Evolutionary conservation across 1,140 invertebrate genomes (phyloP).

Genomic region (Cydia amplana): DNA sequence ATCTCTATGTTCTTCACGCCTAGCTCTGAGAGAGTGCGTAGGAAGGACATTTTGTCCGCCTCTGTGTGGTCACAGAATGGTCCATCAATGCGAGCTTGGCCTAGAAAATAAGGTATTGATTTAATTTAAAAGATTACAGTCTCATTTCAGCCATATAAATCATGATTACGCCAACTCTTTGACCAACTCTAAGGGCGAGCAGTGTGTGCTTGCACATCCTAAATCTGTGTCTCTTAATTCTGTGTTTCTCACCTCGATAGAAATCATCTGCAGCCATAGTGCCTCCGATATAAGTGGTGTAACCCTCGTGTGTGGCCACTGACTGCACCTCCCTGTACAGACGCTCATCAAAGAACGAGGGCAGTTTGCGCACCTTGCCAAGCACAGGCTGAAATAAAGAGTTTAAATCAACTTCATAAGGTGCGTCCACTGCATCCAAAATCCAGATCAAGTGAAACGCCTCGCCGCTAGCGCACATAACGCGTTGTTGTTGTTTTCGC

Average conservation of each 20-base stretch:
- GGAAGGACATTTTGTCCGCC: slow-evolving; percentile 91
- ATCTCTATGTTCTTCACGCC: slow-evolving; percentile 98
- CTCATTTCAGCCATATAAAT: too few species aligned
- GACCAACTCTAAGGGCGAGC: too few species aligned
- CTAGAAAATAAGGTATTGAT: slow-evolving; percentile 51
- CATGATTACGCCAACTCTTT: too few species aligned
- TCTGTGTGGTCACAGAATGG: slow-evolving; percentile 95
- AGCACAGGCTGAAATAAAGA: slow-evolving; percentile 85
- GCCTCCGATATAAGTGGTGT: slow-evolving; percentile 88
- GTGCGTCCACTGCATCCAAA: too few species aligned
- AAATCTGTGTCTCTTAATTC: too few species aligned
- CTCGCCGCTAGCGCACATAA: too few species aligned
- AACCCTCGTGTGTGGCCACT: slow-evolving; percentile 85
- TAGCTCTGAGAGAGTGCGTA: slow-evolving; percentile 83
- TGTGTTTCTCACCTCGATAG: slow-evolving; percentile 91
- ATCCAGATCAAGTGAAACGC: too few species aligned
- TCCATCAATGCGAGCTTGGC: slow-evolving; percentile 95
- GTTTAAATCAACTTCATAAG: too few species aligned
- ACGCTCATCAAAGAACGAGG: slow-evolving; percentile 60
- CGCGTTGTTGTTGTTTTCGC: too few species aligned
- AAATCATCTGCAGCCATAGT: slow-evolving; percentile 97
- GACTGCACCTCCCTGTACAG: slow-evolving; percentile 69
- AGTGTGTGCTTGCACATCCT: too few species aligned
- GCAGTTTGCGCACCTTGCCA: slow-evolving; percentile 84
- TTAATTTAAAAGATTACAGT: too few species aligned